Evolutionary conservation across 2,888 invertebrate species (phyloP), one percentile per base, ranked within the genome.

Genomic region (Amblyjoppa proteus): DNA sequence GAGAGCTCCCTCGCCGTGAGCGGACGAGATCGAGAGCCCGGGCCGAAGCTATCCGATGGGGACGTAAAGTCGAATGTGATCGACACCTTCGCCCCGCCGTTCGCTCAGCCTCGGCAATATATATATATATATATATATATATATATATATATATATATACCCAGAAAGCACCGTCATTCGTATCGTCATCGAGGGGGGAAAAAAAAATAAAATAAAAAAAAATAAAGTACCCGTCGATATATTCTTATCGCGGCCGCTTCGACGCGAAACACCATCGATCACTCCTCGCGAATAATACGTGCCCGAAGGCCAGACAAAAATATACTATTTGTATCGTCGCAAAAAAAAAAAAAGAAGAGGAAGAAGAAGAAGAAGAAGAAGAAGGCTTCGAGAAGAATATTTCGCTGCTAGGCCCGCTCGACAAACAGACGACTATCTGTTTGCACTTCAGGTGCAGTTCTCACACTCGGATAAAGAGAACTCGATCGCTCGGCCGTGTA

Each of bases 371-470:
- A 73, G 73, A 71, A 73, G 77, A 77, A 78, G 64, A 56, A 34
- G 41, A 16, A n/a, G 9, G 2, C 61, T 53, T 75, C 28, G 31
- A 45, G 64, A 34, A 75, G 66, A 82, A 82, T 77, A 64, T 77
- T 71, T 76, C 70, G 58, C n/a, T 61, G 70, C 73, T 74, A 74
- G 34, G 68, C 16, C 16, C 74, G 77, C 49, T 78, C 68, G 78
- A 73, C 78, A 78, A 77, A 78, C 61, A 70, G 69, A 16, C 20
- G 58, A 74, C 75, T 69, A 20, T 85, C 84, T 87, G 78, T 91
- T 91, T 90, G 86, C 89, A 87, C 87, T 90, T 89, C 89, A 90
- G 90, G 89, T 90, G 88, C 85, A 88, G 88, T 90, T 90, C 90
- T 90, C 91, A 90, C 89, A 90, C 82, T 84, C 84, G 70, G 85